Evolutionary conservation across 2,797 vertebrate genomes (phyloP).

Genomic region (Chlorospingus semifuscus): DNA sequence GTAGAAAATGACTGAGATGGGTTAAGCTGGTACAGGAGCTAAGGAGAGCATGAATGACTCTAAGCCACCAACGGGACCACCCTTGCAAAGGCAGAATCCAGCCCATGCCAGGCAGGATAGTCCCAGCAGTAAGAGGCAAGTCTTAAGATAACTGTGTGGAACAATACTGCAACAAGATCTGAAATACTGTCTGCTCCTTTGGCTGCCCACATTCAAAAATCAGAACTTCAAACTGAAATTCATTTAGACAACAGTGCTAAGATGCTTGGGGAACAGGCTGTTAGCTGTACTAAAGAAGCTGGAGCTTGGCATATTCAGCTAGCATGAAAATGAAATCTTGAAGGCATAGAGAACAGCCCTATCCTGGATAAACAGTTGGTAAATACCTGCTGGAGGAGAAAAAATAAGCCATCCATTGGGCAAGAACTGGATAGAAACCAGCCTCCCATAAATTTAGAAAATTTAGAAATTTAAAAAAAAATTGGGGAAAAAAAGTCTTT

Average conservation of each 20-base stretch:
- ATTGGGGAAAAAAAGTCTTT: accelerated
- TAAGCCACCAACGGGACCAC: not conserved
- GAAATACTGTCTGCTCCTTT: not conserved
- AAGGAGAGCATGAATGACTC: not conserved
- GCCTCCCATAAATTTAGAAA: not conserved
- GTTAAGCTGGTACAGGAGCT: not conserved
- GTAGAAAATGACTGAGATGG: not conserved
- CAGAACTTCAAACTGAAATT: not conserved
- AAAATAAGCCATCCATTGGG: not conserved
- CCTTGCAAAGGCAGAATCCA: not conserved
- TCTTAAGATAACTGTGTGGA: not conserved
- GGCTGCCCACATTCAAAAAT: not conserved
- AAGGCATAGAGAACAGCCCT: not conserved
- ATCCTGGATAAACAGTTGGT: not conserved
- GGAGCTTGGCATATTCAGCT: not conserved
- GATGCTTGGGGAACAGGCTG: not conserved
- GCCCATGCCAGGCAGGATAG: not conserved
- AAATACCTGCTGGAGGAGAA: not conserved
- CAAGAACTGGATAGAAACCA: not conserved
- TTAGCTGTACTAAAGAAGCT: not conserved
- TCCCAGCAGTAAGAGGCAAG: not conserved
- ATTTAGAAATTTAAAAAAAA: not conserved
- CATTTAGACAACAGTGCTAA: not conserved
- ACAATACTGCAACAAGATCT: not conserved
- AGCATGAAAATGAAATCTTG: not conserved